These are phyloP conservation scores for Glaucopsyche alexis DNA, from an alignment of 2,888 invertebrate species.

Conservation along the genomic window DNA sequence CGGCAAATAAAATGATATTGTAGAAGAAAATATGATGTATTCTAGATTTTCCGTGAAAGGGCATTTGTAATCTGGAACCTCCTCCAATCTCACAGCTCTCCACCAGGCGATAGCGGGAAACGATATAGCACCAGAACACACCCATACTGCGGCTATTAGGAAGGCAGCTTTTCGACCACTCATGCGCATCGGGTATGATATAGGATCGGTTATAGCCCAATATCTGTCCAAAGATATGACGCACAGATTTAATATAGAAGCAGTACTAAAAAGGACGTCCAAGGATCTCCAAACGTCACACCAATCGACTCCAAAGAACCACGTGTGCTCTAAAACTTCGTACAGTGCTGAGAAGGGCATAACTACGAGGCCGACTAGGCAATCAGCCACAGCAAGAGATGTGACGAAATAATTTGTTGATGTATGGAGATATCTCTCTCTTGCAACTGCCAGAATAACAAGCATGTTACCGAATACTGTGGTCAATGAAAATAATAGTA, in stretches of 20 bases:
- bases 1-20: constrained; percentile 98
- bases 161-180: constrained; percentile 91
- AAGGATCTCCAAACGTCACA: constrained; percentile 98
- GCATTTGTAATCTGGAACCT: constrained; percentile 92
- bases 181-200: constrained; percentile 97
- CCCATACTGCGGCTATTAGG: constrained; percentile 96
- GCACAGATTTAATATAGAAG: constrained; percentile 97
- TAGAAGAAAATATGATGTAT: constrained; percentile 97
- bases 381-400: constrained; percentile 97
- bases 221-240: constrained; percentile 98
- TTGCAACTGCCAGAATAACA: constrained; percentile 95
- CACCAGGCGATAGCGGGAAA: constrained; percentile 99
- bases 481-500: constrained; percentile 92
- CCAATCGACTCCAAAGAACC: constrained; percentile 97
- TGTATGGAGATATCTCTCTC: constrained; percentile 96
- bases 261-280: constrained; percentile 98
- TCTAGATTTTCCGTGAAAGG: constrained; percentile 98
- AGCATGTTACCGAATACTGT: constrained; percentile 97
- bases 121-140: constrained; percentile 97
- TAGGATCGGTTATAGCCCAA: constrained; percentile 99
- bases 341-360: constrained; percentile 98
- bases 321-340: constrained; percentile 92
- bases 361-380: constrained; percentile 96
- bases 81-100: constrained; percentile 91
- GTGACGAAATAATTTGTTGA: constrained; percentile 99